Conservation (phyloP, 2,888 invertebrate genomes). For the Trilocha varians region DNA sequence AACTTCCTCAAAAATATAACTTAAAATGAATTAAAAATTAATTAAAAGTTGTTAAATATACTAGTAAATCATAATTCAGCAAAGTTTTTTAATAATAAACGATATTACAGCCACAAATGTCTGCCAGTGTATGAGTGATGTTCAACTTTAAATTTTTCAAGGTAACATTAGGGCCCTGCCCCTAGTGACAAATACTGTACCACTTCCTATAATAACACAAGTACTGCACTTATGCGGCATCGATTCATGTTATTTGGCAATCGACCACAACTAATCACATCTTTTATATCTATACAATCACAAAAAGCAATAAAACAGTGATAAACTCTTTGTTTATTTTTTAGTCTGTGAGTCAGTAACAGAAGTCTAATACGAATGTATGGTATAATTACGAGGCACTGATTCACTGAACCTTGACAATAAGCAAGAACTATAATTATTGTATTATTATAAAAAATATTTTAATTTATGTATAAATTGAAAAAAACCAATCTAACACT, state of each 20-base stretch:
- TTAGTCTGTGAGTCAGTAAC: slow-evolving; percentile 17
- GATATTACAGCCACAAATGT: too few species aligned
- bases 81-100: too few species aligned
- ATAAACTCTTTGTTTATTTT: slow-evolving; percentile 27
- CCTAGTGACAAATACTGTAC: background rate
- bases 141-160: slow-evolving; percentile 29
- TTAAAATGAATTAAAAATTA: too few species aligned
- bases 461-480: too few species aligned
- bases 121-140: too few species aligned
- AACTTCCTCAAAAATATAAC: too few species aligned
- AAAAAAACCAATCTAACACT: too few species aligned
- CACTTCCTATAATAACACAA: slow-evolving; percentile 30
- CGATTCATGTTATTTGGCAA: slow-evolving; percentile 32
- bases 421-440: background rate
- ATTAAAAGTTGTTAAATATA: too few species aligned
- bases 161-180: slow-evolving; percentile 30
- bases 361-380: slow-evolving; percentile 1
- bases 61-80: too few species aligned
- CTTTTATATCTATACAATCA: slow-evolving; percentile 14
- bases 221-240: slow-evolving; percentile 8
- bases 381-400: slow-evolving; percentile 5
- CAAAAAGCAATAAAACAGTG: slow-evolving; percentile 23
- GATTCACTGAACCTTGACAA: slow-evolving; percentile 6
- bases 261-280: slow-evolving; percentile 41
- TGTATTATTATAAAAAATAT: background rate